phyloP scores from a whole-genome alignment of 1,140 invertebrate species.

The Pygmarrhopalites habei region DNA sequence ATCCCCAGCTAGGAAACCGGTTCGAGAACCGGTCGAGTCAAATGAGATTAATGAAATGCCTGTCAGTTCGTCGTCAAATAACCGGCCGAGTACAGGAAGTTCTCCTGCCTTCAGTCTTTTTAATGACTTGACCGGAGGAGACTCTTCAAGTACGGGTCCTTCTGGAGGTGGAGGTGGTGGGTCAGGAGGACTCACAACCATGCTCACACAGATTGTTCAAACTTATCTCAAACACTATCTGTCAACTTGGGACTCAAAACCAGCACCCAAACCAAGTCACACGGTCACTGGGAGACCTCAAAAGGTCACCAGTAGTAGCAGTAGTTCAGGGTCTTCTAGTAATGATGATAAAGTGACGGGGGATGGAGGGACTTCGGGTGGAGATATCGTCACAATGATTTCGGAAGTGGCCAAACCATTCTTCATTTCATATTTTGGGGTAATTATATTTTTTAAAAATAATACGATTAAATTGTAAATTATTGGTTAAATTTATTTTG shows the following conservation, averaged over 20 bases:
- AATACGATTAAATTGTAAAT: not conserved
- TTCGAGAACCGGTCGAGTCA: slow-evolving; percentile 11
- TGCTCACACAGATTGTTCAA: slow-evolving; percentile 28
- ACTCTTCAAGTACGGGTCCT: not conserved
- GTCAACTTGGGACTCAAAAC: slow-evolving; percentile 14
- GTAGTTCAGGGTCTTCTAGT: not conserved
- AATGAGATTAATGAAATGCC: slow-evolving; percentile 24
- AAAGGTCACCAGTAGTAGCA: not conserved
- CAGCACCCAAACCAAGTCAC: not conserved
- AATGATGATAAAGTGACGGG: slow-evolving; percentile 3
- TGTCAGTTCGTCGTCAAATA: slow-evolving; percentile 8
- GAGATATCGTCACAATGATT: slow-evolving; percentile 36
- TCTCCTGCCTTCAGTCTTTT: not conserved
- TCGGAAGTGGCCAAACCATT: slow-evolving; percentile 39
- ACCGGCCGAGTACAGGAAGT: not conserved
- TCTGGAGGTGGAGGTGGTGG: slow-evolving; percentile 1
- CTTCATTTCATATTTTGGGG: slow-evolving; percentile 39
- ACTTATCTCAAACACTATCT: slow-evolving; percentile 33
- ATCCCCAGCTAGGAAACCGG: not conserved
- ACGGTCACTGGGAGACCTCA: slow-evolving; percentile 7
- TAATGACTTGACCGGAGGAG: not conserved
- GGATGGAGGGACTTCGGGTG: not conserved
- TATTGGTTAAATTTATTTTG: not conserved
- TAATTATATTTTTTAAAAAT: too few species aligned
- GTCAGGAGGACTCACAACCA: slow-evolving; percentile 10